Evolutionary conservation across 2,797 vertebrate genomes (phyloP).

Genomic region (Sparus aurata): DNA sequence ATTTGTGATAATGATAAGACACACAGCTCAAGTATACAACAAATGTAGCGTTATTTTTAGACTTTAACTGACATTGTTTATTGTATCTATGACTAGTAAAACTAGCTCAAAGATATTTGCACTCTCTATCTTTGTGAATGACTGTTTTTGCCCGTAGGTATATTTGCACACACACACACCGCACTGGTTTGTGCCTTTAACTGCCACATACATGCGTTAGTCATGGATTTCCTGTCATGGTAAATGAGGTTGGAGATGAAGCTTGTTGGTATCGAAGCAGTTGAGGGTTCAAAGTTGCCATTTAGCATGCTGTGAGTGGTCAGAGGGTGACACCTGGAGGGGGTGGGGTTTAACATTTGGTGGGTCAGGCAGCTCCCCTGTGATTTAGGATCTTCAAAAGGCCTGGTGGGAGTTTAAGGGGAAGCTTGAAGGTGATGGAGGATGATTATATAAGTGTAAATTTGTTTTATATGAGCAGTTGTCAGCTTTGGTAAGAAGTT

Average conservation of each 20-base stretch:
- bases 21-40: too few species aligned
- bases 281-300: constrained; percentile 55
- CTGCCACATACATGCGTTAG: neutral
- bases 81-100: neutral
- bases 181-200: neutral
- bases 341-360: constrained; percentile 44
- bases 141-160: neutral
- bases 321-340: constrained; percentile 11
- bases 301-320: constrained; percentile 38
- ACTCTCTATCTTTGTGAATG: neutral
- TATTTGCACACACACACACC: neutral
- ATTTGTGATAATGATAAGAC: too few species aligned
- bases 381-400: constrained; percentile 54
- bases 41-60: too few species aligned
- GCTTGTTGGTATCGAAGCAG: constrained; percentile 33
- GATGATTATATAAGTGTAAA: neutral
- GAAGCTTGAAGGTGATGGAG: neutral
- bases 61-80: too few species aligned
- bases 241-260: constrained; percentile 14
- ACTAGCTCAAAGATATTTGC: neutral
- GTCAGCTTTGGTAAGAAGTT: neutral
- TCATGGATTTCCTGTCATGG: neutral
- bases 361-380: neutral
- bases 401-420: neutral
- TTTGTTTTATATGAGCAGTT: neutral